Percentiles rank a stretch among this genome's conserved stretches.
phyloP scores from a whole-genome alignment of 1,140 invertebrate genomes.

The Limonius californicus region DNA sequence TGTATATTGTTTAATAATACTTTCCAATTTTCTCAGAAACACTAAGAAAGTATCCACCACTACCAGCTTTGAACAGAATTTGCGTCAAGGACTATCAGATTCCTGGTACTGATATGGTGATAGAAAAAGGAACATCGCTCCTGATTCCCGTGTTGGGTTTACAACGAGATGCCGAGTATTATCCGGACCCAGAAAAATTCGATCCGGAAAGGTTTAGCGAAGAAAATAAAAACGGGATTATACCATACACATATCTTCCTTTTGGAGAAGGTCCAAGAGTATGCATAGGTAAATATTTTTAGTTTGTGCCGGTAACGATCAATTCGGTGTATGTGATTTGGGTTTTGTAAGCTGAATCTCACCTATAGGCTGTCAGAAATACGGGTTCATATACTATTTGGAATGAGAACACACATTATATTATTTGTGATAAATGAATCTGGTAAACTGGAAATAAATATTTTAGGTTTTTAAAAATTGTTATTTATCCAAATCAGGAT shows the following conservation, averaged over 20 bases:
- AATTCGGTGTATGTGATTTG: no score
- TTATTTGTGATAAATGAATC: no score
- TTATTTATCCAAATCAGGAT: no score
- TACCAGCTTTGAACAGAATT: background rate
- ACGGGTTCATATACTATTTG: no score
- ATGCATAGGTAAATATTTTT: constrained; percentile 11
- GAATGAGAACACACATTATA: no score
- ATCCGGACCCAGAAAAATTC: background rate
- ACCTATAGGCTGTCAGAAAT: no score
- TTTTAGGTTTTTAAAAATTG: no score
- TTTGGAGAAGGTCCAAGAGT: constrained; percentile 6
- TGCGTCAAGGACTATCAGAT: constrained; percentile 3
- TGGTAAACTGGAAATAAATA: no score
- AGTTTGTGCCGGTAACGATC: no score
- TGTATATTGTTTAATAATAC: no score
- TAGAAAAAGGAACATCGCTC: background rate
- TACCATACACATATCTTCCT: background rate
- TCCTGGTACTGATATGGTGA: background rate
- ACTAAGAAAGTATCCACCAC: constrained; percentile 8
- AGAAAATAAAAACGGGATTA: background rate
- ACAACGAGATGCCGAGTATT: background rate
- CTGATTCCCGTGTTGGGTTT: background rate
- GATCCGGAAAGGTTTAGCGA: constrained; percentile 2
- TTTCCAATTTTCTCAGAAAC: constrained; percentile 2
- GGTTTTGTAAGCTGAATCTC: no score